Percentiles rank a stretch among this genome's conserved stretches.
These are phyloP conservation scores for Nyctereutes procyonoides DNA, from an alignment of 2,113 vertebrate genomes.

Conservation along the genomic window DNA sequence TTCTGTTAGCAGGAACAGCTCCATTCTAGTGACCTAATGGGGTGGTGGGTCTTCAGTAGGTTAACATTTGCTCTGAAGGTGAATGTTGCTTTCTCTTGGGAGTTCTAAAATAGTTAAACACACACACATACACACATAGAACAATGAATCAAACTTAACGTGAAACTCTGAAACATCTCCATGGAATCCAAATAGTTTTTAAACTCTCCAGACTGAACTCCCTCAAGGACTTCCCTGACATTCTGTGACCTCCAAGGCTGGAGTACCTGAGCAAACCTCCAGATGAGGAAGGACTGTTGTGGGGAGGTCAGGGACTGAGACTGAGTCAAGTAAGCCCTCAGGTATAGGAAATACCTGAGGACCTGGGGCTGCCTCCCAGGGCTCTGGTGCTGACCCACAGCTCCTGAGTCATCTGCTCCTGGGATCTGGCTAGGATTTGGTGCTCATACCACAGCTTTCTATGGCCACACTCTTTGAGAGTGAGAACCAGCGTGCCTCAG, in stretches of 20 bases:
- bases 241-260: neutral
- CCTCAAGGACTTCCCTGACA: neutral
- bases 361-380: neutral
- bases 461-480: neutral
- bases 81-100: neutral
- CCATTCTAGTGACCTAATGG: neutral
- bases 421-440: neutral
- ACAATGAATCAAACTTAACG: neutral
- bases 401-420: neutral
- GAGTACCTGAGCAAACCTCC: neutral
- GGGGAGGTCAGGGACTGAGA: neutral
- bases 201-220: neutral
- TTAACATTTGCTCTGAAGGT: neutral
- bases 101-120: slow-evolving; percentile 4
- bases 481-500: neutral
- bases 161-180: neutral
- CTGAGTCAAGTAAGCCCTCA: neutral
- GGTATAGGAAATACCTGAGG: neutral
- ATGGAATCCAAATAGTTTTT: neutral
- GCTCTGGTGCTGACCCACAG: neutral
- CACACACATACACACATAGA: neutral
- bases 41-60: neutral
- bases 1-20: neutral
- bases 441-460: neutral
- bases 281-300: neutral